Conservation (phyloP, 2,888 invertebrate species). For the Graphium colonna region DNA sequence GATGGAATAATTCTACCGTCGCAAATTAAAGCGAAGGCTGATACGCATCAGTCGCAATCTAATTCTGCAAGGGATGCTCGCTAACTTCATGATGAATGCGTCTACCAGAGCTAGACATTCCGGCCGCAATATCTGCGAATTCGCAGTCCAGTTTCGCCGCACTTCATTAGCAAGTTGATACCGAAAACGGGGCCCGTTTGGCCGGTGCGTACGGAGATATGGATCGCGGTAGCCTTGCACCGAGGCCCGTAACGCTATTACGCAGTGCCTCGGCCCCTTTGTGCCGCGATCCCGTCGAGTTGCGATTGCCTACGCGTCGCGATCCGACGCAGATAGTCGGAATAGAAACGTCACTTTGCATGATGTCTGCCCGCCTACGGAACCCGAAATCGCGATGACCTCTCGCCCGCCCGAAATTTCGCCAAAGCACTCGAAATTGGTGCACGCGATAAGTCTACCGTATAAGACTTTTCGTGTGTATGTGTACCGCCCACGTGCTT, state of each 20-base stretch:
- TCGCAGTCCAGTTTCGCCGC: slow-evolving; percentile 62
- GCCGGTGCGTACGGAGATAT: slow-evolving; percentile 67
- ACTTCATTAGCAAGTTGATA: slow-evolving; percentile 78
- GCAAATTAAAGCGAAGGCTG: slow-evolving; percentile 14
- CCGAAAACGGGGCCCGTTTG: slow-evolving; percentile 74
- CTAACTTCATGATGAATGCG: slow-evolving; percentile 20
- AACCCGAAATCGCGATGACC: slow-evolving; percentile 19
- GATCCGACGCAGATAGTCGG: slow-evolving; percentile 69
- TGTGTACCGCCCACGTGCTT: too few relatives aligned
- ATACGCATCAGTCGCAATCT: slow-evolving; percentile 16
- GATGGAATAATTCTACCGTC: slow-evolving; percentile 12
- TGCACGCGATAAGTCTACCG: slow-evolving; percentile 1
- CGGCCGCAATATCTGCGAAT: slow-evolving; percentile 64
- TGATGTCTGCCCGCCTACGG: slow-evolving; percentile 55
- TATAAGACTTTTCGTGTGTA: too few relatives aligned
- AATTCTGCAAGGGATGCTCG: slow-evolving; percentile 14
- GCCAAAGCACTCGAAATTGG: slow-evolving; percentile 35
- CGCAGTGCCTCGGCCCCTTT: slow-evolving; percentile 71
- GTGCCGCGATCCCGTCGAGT: slow-evolving; percentile 67
- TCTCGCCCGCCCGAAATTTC: slow-evolving; percentile 12
- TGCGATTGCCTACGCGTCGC: slow-evolving; percentile 68
- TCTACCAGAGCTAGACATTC: slow-evolving; percentile 50
- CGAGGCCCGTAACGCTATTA: slow-evolving; percentile 61
- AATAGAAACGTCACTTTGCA: slow-evolving; percentile 77
- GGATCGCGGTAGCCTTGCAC: slow-evolving; percentile 67